Conservation (phyloP, 2,797 vertebrate genomes). For the Toxotes lorentzi region DNA sequence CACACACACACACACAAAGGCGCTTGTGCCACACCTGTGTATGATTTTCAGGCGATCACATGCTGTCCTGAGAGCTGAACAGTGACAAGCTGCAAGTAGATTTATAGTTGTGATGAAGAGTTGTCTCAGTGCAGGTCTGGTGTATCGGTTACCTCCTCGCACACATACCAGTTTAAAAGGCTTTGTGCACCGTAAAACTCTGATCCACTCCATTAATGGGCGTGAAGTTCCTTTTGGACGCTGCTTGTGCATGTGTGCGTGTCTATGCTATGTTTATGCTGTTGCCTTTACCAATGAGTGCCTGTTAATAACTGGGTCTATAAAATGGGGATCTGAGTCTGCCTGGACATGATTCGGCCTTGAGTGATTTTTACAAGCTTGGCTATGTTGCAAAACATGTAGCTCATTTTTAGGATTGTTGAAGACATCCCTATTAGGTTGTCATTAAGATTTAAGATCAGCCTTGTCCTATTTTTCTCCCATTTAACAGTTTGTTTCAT, state of each 20-base stretch:
- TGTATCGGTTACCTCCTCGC: conserved; percentile 81
- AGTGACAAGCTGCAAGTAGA: conserved; percentile 80
- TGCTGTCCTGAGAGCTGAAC: conserved; percentile 72
- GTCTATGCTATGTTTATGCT: conserved; percentile 21
- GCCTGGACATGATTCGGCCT: conserved; percentile 49
- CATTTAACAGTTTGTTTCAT: conserved; percentile 39
- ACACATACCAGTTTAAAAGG: conserved; percentile 69
- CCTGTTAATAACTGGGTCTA: conserved; percentile 51
- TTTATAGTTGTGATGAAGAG: conserved; percentile 80
- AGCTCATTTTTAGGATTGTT: conserved; percentile 67
- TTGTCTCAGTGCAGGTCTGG: conserved; percentile 65
- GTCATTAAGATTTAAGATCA: conserved; percentile 58
- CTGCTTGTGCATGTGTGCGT: conserved; percentile 16
- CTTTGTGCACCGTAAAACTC: conserved; percentile 79
- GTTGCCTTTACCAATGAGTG: conserved; percentile 45
- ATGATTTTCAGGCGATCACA: conserved; percentile 79
- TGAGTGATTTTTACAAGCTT: conserved; percentile 63
- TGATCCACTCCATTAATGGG: conserved; percentile 74
- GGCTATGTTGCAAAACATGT: conserved; percentile 45
- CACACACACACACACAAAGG: conserved; percentile 37
- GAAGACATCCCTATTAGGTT: conserved; percentile 59
- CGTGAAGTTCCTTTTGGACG: conserved; percentile 59
- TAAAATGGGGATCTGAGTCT: conserved; percentile 62
- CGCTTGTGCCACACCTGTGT: conserved; percentile 78
- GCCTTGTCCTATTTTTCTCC: conserved; percentile 33